Percentiles rank a stretch among this genome's conserved stretches.
Conservation (phyloP, 1,140 invertebrate species). For the Platyscapa corneri region DNA sequence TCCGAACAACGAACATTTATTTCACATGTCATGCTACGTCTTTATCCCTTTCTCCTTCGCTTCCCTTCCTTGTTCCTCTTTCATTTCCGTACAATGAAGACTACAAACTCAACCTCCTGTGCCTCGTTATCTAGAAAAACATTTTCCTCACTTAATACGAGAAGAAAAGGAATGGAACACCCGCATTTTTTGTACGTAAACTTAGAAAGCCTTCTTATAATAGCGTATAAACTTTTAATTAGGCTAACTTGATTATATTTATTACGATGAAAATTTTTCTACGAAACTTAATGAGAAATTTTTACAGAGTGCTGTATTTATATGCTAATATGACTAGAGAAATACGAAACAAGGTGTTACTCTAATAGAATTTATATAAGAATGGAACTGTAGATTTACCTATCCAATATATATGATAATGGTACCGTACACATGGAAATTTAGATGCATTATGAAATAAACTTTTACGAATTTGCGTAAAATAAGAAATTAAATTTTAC, state of each 20-base stretch:
- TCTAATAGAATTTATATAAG: constrained; percentile 43
- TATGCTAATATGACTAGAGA: constrained; percentile 33
- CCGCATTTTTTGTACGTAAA: constrained; percentile 13
- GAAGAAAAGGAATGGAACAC: constrained; percentile 25
- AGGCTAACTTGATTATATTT: constrained; percentile 35
- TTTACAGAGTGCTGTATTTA: constrained; percentile 28
- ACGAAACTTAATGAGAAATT: constrained; percentile 5
- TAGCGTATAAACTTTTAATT: constrained; percentile 49
- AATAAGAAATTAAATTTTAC: neutral
- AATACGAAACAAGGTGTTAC: constrained; percentile 6
- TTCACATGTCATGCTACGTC: neutral
- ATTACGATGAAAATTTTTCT: constrained; percentile 30
- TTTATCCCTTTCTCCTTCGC: constrained; percentile 1
- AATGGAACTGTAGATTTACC: constrained; percentile 13
- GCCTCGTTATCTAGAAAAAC: constrained; percentile 47
- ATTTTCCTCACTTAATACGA: constrained; percentile 36
- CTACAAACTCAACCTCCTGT: constrained; percentile 30
- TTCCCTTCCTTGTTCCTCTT: neutral
- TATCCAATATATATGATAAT: constrained; percentile 32
- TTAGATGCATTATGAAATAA: neutral
- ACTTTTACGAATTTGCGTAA: neutral
- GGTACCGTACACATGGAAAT: neutral
- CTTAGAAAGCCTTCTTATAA: constrained; percentile 24
- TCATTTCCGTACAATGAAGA: constrained; percentile 34
- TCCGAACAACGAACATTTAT: constrained; percentile 11